Evolutionary conservation across 2,113 vertebrate species (phyloP), one percentile per base, ranked within the genome.

Genomic region (Corynorhinus townsendii): DNA sequence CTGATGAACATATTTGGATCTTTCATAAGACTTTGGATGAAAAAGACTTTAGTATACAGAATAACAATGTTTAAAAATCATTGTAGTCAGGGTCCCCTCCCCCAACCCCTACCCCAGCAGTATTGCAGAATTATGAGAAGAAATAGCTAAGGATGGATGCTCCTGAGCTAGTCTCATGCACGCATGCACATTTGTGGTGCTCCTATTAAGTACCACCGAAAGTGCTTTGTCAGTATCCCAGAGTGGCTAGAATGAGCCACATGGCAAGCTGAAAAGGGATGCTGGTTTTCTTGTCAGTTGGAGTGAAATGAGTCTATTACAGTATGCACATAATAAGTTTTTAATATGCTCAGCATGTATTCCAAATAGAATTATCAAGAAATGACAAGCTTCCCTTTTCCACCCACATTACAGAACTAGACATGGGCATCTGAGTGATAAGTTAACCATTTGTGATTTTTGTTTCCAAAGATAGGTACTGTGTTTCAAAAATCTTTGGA

Each of bases 331-430:
- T 20, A 76, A 89, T 47, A 93, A 77, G 33, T 69, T 88, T 81
- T 62, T 71, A 85, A 79, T 84, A 64, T 59, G 4, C 52, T 86
- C 35, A 38, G 11, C 26, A 73, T 76, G 79, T 54, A 45, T 96
- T 97, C 54, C 52, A 85, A 90, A 89, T 56, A 45, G 47, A 92
- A 96, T 81, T 75, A 90, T 73, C 40, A 77, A 94, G 96, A 95
- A 86, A 83, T 66, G 56, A 89, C 47, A 93, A n/a, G 19, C 15
- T 54, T 89, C 47, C 56, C 35, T 59, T 82, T 93, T 38, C 82
- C 28, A 90, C 43, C 59, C 75, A 62, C 28, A 2, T 69, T 66
- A 89, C 35, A 91, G 68, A 89, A 43, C 54, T 86, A 83, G 79
- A 86, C 92, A 47, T 73, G 71, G 40, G 30, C 40, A 89, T 82